phyloP scores from a whole-genome alignment of 2,797 vertebrate species.

The Pelochelys cantorii region DNA sequence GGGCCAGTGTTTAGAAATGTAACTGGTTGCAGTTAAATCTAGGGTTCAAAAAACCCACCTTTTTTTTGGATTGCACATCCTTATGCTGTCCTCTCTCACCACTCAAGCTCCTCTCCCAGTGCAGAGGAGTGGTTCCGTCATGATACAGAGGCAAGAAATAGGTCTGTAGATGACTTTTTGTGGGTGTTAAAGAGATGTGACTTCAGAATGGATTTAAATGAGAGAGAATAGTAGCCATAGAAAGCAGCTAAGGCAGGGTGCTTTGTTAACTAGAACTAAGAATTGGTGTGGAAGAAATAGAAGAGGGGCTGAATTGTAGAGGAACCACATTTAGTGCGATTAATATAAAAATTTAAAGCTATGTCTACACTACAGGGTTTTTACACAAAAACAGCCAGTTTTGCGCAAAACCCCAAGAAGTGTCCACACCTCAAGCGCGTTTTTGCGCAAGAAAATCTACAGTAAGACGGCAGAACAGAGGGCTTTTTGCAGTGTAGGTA shows the following conservation, averaged over 20 bases:
- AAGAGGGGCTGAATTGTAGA: background rate
- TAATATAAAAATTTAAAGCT: background rate
- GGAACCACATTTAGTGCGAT: background rate
- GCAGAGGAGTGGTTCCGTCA: background rate
- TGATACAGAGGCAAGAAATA: background rate
- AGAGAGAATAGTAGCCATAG: background rate
- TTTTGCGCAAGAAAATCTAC: too few species aligned
- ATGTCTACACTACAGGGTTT: too few species aligned
- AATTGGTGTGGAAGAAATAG: background rate
- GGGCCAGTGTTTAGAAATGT: background rate
- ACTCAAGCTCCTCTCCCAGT: background rate
- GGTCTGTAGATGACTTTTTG: background rate
- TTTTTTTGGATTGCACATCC: rapidly evolving
- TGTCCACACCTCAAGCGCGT: too few species aligned
- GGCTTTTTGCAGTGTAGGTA: too few species aligned
- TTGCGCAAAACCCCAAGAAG: too few species aligned
- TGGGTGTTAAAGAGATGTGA: background rate
- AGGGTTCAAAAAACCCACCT: background rate
- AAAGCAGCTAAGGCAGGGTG: background rate
- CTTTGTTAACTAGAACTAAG: background rate
- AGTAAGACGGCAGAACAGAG: too few species aligned
- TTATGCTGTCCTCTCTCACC: background rate
- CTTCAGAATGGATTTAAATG: background rate
- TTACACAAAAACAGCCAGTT: too few species aligned
- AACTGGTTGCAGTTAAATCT: background rate